A percentile compares a stretch with the other conserved stretches of the same genome.
Conservation (phyloP, 1,140 invertebrate genomes). For the Drosophila ercepeae region DNA sequence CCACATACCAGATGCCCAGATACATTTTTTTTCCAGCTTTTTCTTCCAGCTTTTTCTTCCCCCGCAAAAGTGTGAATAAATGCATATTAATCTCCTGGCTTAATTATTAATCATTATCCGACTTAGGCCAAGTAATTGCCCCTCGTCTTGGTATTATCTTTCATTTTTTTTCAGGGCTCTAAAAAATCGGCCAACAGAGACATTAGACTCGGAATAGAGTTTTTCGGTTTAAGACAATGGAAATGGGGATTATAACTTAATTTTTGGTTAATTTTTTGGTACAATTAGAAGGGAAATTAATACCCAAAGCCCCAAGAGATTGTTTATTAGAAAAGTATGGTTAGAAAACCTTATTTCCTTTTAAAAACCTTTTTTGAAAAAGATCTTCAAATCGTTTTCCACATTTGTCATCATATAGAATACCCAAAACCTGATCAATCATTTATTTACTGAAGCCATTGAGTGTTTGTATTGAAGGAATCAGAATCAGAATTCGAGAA, state of each 20-base stretch:
- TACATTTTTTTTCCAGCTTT: slow-evolving; percentile 22
- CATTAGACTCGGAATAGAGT: slow-evolving; percentile 28
- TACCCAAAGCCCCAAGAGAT: neutral
- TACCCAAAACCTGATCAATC: slow-evolving; percentile 15
- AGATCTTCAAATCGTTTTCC: neutral
- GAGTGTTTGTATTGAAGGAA: too few relatives aligned
- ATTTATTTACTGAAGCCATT: slow-evolving; percentile 14
- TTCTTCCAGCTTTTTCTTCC: neutral
- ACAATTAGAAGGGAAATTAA: neutral
- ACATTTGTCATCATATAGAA: neutral
- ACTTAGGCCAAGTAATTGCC: slow-evolving; percentile 42
- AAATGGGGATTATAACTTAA: neutral
- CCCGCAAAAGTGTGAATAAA: slow-evolving; percentile 68
- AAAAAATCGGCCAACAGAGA: slow-evolving; percentile 19
- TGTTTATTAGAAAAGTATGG: too few relatives aligned
- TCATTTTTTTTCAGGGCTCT: neutral
- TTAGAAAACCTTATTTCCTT: neutral
- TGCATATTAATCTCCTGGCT: slow-evolving; percentile 54
- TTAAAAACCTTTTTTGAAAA: neutral
- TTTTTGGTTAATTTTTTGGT: too few relatives aligned
- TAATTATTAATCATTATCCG: slow-evolving; percentile 53
- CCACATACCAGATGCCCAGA: slow-evolving; percentile 20
- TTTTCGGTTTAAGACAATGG: neutral
- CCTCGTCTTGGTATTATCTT: slow-evolving; percentile 7
- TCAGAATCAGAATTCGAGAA: neutral